Percentiles rank a stretch among this genome's conserved stretches.
phyloP scores from a whole-genome alignment of 2,113 vertebrate species.

The Phasianus colchicus region DNA sequence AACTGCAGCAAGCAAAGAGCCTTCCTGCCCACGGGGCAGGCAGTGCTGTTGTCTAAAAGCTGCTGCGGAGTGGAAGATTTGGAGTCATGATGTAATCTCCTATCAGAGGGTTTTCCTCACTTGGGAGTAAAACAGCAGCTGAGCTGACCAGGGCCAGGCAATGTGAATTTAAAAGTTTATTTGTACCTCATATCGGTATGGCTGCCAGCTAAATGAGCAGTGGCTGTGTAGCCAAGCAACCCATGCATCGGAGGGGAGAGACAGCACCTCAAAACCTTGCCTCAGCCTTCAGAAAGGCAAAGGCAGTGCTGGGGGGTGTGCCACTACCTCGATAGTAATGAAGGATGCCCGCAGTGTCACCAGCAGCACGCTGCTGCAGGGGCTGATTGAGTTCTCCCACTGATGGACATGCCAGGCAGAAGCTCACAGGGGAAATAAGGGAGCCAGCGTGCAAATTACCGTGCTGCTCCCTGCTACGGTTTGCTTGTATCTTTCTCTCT shows the following conservation, averaged over 20 bases:
- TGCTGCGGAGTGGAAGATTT: background rate
- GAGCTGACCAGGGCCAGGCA: background rate
- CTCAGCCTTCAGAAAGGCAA: background rate
- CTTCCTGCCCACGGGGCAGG: background rate
- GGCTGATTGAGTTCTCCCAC: conserved; percentile 12
- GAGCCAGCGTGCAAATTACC: conserved; percentile 36
- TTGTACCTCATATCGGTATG: background rate
- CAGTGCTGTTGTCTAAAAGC: background rate
- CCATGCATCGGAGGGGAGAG: fast-evolving
- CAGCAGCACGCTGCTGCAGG: background rate
- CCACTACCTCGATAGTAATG: too few relatives aligned
- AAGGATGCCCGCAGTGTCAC: background rate
- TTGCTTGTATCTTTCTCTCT: conserved; percentile 16
- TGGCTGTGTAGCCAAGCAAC: background rate
- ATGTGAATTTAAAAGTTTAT: background rate
- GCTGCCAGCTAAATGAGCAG: background rate
- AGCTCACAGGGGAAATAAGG: background rate
- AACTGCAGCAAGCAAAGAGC: background rate
- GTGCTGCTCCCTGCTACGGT: background rate
- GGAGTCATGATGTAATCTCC: background rate
- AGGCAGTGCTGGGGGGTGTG: fast-evolving
- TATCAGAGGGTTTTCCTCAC: background rate
- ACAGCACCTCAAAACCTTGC: background rate
- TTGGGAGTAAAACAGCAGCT: background rate
- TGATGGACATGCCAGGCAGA: conserved; percentile 21